Percentiles rank a stretch among this genome's conserved stretches.
Conservation (phyloP, 1,140 invertebrate genomes). For the Cydia splendana region DNA sequence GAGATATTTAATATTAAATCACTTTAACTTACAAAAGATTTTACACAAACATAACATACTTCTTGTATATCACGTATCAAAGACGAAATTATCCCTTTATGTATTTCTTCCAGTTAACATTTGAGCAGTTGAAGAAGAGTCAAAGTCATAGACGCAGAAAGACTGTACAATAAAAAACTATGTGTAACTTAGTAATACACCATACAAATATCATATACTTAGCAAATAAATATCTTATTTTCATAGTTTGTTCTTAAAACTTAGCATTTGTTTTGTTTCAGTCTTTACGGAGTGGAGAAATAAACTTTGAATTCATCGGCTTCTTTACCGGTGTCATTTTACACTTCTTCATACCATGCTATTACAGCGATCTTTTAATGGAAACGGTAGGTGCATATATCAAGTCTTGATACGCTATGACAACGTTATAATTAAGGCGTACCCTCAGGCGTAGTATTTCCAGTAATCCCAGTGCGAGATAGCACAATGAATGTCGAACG, state of each 20-base stretch:
- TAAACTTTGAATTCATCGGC: conserved; percentile 53
- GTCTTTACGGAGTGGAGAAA: conserved; percentile 43
- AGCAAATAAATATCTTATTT: too few relatives aligned
- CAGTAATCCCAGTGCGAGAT: neutral
- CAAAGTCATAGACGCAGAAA: too few relatives aligned
- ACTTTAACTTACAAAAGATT: too few relatives aligned
- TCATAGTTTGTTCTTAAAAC: neutral
- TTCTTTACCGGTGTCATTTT: conserved; percentile 49
- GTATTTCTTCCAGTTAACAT: too few relatives aligned
- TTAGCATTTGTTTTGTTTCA: conserved; percentile 38
- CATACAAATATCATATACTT: too few relatives aligned
- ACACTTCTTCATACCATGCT: conserved; percentile 55
- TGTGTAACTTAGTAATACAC: too few relatives aligned
- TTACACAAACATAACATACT: too few relatives aligned
- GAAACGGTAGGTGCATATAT: conserved; percentile 46
- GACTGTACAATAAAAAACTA: too few relatives aligned
- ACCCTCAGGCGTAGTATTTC: neutral
- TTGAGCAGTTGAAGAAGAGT: too few relatives aligned
- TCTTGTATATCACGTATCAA: too few relatives aligned
- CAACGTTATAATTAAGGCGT: neutral
- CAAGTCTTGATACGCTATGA: neutral
- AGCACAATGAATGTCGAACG: neutral
- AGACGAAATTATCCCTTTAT: too few relatives aligned
- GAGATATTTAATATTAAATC: too few relatives aligned
- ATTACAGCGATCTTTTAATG: conserved; percentile 58